These are phyloP conservation scores for Toxotes lorentzi DNA, from an alignment of 2,797 vertebrate species.

Conservation along the genomic window DNA sequence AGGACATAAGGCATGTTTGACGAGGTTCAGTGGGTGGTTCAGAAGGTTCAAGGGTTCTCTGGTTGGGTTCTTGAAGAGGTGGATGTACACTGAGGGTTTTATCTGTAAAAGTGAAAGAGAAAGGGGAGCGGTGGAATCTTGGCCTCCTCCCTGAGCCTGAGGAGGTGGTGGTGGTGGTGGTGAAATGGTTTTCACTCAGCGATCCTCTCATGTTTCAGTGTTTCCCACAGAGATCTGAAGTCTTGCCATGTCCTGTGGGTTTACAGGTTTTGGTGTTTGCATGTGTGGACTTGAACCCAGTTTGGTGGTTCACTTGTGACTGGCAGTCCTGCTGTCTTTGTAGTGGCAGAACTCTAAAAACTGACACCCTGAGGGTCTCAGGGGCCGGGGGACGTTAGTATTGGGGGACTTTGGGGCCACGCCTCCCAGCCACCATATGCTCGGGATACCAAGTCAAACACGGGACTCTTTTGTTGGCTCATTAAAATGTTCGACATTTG, in stretches of 20 bases:
- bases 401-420: conserved; percentile 53
- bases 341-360: conserved; percentile 70
- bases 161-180: neutral
- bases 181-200: neutral
- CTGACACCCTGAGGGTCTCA: conserved; percentile 58
- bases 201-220: neutral
- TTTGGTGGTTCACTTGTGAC: conserved; percentile 45
- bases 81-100: neutral
- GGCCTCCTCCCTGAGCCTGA: neutral
- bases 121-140: neutral
- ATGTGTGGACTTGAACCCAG: conserved; percentile 54
- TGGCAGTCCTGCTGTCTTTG: conserved; percentile 67
- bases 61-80: too few relatives aligned
- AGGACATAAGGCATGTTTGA: too few relatives aligned
- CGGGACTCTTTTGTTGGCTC: conserved; percentile 63
- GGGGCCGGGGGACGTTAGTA: conserved; percentile 37
- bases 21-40: too few relatives aligned
- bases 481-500: conserved; percentile 64
- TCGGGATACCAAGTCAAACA: conserved; percentile 77
- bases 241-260: neutral
- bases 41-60: neutral
- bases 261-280: conserved; percentile 55
- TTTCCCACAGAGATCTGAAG: neutral
- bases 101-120: neutral
- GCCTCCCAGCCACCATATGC: conserved; percentile 78